A percentile compares a stretch with the other conserved stretches of the same genome.
Evolutionary conservation across 2,888 invertebrate genomes (phyloP).

Genomic region (Busseola fusca): DNA sequence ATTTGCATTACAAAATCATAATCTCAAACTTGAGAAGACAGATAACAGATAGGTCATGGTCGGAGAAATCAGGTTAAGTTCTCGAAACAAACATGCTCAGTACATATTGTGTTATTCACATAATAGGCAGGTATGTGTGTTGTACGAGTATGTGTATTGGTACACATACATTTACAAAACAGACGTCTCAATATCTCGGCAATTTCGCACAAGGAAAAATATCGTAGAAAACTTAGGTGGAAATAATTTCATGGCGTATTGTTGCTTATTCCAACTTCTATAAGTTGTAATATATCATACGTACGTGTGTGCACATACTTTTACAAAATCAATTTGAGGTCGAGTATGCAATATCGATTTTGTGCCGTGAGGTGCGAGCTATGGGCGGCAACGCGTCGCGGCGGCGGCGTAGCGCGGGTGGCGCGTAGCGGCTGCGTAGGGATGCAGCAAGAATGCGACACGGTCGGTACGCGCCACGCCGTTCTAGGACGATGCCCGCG

Average conservation of each 20-base stretch:
- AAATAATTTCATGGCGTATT: conserved; percentile 3
- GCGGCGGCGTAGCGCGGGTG: conserved; percentile 34
- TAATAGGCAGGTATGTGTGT: background rate
- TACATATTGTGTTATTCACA: conserved; percentile 3
- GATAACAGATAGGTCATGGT: conserved; percentile 26
- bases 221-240: background rate
- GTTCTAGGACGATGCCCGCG: conserved; percentile 57
- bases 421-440: conserved; percentile 45
- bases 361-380: conserved; percentile 35
- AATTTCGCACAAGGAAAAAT: background rate
- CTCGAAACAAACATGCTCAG: conserved; percentile 6
- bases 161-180: conserved; percentile 1
- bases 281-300: no score
- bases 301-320: conserved; percentile 23
- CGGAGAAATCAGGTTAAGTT: conserved; percentile 25
- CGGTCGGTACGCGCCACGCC: conserved; percentile 52
- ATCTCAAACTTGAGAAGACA: conserved; percentile 12
- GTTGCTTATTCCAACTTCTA: conserved; percentile 13
- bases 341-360: conserved; percentile 57
- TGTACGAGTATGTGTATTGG: background rate
- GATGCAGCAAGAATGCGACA: conserved; percentile 61
- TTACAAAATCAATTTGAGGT: conserved; percentile 43
- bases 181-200: background rate
- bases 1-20: conserved; percentile 14
- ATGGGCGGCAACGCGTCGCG: conserved; percentile 36